Base-by-base conservation (phyloP, 30 jellyfish, hydroid and myxozoan species). In the Aurelia sp. region DNA sequence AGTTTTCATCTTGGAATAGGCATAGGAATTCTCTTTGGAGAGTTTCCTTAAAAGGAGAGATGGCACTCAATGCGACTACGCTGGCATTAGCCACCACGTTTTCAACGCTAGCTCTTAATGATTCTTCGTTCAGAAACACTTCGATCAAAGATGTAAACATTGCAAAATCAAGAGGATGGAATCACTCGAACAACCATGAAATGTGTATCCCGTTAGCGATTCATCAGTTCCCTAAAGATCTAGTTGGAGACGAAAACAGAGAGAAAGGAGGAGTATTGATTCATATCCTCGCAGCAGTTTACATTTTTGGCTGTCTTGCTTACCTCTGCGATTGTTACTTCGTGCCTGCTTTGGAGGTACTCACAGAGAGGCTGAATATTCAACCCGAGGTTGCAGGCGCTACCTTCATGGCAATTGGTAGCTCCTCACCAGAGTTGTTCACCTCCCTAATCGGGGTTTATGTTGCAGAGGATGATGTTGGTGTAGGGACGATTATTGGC, bases 301-400 rank as follows among this genome's bases (percentile, higher is more conserved):
- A 95, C 77, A 89, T 95, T 40, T 95, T 90, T 60, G 91, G 93
- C 8, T 83, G 96, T 72, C 71, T 95, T 19, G 99, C 99, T 12
- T 78, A 85, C 80, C 69, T 95, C 13, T 95, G 99, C 69, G 99
- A 95, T 64, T 59, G 87, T 13, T 95, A 95, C 44, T 95, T 95
- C 72, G 98, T 95, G 21, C 95, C 99, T 9, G 92, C 99, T 9
- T 77, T 95, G 72, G 99, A 95, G 64, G 97, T 85, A 3, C 76
- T 95, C 35, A 75, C 97, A 12, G 93, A 85, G 55, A 60, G 86
- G 47, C 74, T 95, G 58, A 86, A 90, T 30, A 63, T 95, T 18
- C 93, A 89, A 52, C 86, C 99, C 3, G 99, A 95, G 24, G 98
- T 95, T 7, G 99, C 99, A 16, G 99, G 99, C 16, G 99, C 99